phyloP scores from a whole-genome alignment of 2,797 vertebrate genomes.

The Acropternis orthonyx region DNA sequence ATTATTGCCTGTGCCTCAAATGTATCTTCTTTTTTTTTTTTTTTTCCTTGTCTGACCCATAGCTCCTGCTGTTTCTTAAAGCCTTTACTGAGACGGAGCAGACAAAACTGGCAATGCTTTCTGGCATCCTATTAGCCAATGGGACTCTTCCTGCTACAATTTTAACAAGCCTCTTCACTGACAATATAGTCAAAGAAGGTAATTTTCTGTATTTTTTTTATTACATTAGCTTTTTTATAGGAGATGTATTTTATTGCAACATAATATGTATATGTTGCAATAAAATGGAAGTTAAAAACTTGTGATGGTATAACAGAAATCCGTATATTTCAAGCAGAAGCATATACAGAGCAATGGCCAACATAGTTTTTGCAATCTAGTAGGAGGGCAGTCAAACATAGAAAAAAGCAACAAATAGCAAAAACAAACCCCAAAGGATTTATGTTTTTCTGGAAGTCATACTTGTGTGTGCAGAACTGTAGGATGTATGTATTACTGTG shows the following conservation, averaged over 20 bases:
- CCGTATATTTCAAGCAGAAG: neutral
- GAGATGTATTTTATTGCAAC: neutral
- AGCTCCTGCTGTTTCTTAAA: conserved; percentile 93
- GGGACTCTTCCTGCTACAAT: conserved; percentile 84
- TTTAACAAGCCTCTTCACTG: conserved; percentile 90
- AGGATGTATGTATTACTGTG: neutral
- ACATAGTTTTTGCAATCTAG: neutral
- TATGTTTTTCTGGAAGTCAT: neutral
- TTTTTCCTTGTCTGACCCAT: conserved; percentile 18
- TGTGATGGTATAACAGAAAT: neutral
- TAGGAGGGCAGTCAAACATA: neutral
- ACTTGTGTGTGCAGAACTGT: neutral
- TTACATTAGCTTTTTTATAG: neutral
- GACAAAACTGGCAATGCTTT: conserved; percentile 89
- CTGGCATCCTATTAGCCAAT: conserved; percentile 86
- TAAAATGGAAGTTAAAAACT: neutral
- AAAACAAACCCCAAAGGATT: neutral
- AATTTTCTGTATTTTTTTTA: neutral
- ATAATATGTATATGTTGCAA: neutral
- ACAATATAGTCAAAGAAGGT: conserved; percentile 93
- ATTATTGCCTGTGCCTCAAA: neutral
- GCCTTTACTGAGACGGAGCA: conserved; percentile 89
- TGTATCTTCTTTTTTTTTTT: neutral
- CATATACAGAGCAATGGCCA: neutral
- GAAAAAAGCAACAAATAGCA: neutral